These are phyloP conservation scores for Sarcoramphus papa DNA, from an alignment of 2,797 vertebrate genomes.

Conservation along the genomic window DNA sequence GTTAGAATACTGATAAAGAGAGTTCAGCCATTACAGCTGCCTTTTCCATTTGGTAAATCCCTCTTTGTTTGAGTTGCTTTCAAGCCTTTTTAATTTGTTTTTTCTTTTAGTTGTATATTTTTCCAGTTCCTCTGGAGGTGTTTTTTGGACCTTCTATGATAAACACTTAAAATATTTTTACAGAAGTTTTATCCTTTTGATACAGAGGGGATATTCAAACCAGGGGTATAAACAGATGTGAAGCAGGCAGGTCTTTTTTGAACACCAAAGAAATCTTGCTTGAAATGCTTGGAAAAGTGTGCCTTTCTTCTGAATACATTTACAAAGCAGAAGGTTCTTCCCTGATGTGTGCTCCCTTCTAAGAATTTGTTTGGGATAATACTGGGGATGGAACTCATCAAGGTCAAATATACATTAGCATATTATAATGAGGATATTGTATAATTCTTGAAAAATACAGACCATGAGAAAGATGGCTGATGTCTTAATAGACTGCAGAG, in stretches of 20 bases:
- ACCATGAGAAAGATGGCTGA: not conserved
- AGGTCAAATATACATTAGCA: not conserved
- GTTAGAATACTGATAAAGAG: slow-evolving; percentile 77
- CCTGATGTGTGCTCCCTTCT: not conserved
- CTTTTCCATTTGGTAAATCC: slow-evolving; percentile 56
- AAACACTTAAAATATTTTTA: slow-evolving; percentile 65
- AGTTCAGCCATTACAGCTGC: slow-evolving; percentile 62
- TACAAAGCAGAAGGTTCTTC: slow-evolving; percentile 10
- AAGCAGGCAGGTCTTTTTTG: not conserved
- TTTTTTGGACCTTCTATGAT: slow-evolving; percentile 48
- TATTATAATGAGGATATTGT: not conserved
- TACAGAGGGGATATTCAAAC: slow-evolving; percentile 54
- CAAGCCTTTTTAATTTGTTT: slow-evolving; percentile 24
- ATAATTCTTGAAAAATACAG: not conserved
- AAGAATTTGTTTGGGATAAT: not conserved
- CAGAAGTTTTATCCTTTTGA: slow-evolving; percentile 49
- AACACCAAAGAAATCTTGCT: not conserved
- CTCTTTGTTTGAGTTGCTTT: slow-evolving; percentile 58
- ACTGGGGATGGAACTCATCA: not conserved
- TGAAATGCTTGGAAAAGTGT: not conserved
- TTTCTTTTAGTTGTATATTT: slow-evolving; percentile 30
- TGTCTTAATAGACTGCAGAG: not conserved
- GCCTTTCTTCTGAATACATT: not conserved
- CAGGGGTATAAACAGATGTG: slow-evolving; percentile 23
- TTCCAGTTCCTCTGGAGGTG: slow-evolving; percentile 42